Base-by-base conservation (phyloP, 2,797 vertebrate species). In the Catostomus latipinnis region DNA sequence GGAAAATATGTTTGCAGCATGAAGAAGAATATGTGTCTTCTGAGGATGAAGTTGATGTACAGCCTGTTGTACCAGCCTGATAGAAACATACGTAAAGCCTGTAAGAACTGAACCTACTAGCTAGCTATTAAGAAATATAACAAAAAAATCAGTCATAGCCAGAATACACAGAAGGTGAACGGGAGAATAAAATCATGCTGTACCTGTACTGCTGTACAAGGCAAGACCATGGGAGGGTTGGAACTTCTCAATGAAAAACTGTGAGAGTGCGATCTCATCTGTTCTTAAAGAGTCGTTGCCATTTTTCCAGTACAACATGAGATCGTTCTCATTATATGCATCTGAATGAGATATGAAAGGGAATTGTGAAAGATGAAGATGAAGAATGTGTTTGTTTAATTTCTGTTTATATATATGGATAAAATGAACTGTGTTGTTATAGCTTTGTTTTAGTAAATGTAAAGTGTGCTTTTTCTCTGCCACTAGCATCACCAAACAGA, bases 1-100 rank as follows among this genome's bases (percentile, higher is more conserved):
- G 95, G 96, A 84, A 98, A 98, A 87, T 97, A 98, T 1, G 95
- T 96, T 90, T 98, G 96, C 53, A 99, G 94, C 92, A 98, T 90
- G 84, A 97, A 98, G 92, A 98, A 98, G 94, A 98, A 97, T 88
- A 98, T 95, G 86, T 97, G 95, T 77, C 96, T 94, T 86, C 94
- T 93, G 69, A 98, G 94, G 80, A 96, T 95, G 91, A 98, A 98
- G 88, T 94, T 96, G 81, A 98, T 97, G 90, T 96, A 97, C 79
- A 98, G 94, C 46, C 96, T 93, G 57, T 97, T 97, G 92, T 97
- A 98, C 96, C 96, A 98, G 71, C 96, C 96, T 94, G 88, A 74
- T 13, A 46, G 71, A 57, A 58, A 68, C 53, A 7, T 4, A 18
- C 66, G 73, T 16, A 63, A 53, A 62, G 49, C 22, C 22, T 16